Percentiles rank a stretch among this genome's conserved stretches.
Evolutionary conservation across 2,113 vertebrate species (phyloP).

Genomic region (Sander lucioperca): DNA sequence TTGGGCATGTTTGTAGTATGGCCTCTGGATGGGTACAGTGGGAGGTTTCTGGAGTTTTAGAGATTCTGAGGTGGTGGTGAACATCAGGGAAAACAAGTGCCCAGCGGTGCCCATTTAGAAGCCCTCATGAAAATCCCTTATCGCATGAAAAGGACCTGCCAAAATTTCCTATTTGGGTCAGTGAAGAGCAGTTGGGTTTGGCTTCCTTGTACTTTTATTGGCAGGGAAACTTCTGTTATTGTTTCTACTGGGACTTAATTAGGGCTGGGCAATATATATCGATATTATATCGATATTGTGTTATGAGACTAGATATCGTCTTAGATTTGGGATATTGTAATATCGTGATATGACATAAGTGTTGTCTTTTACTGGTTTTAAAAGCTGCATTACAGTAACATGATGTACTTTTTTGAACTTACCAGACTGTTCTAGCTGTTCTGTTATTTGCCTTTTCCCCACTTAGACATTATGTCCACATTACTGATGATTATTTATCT

Average conservation of each 20-base stretch:
- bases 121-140: constrained; percentile 54
- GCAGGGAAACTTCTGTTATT: constrained; percentile 37
- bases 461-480: no score
- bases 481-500: no score
- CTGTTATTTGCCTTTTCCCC: no score
- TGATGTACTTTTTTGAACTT: no score
- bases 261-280: no score
- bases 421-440: no score
- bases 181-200: constrained; percentile 30
- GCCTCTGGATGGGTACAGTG: constrained; percentile 7
- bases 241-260: constrained; percentile 21
- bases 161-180: constrained; percentile 56
- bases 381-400: no score
- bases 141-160: constrained; percentile 36
- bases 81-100: constrained; percentile 35
- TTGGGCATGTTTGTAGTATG: not conserved
- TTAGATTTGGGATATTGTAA: no score
- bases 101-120: constrained; percentile 15
- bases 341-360: no score
- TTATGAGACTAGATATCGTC: no score
- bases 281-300: no score
- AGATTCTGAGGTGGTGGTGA: constrained; percentile 24
- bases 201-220: constrained; percentile 21
- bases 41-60: constrained; percentile 6
- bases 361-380: no score